Base-by-base conservation (phyloP, 2,113 vertebrate species). In the Scolopax mira region DNA sequence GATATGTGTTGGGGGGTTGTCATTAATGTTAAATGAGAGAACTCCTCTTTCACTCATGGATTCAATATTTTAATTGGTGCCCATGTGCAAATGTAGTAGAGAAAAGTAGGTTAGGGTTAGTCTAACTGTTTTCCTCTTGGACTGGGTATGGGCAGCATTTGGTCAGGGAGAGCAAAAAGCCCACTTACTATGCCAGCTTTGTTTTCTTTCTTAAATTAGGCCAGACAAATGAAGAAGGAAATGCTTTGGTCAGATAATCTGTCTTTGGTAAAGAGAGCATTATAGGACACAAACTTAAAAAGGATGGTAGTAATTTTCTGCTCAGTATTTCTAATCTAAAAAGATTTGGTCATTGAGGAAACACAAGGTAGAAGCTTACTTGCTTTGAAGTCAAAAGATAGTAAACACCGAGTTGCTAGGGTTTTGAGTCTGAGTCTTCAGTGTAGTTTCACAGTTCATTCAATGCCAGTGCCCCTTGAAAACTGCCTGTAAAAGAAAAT, bases 1-100 rank as follows among this genome's bases (percentile, higher is more conserved):
- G 92, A 80, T 96, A 75, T 93, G 88, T 97, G 88, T 96, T 85
- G 35, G 71, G 71, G 71, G 62, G 72, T 33, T 96, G 90, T 95
- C 92, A 91, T 95, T 96, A 95, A 92, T 90, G 93, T 89, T 95
- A 96, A 97, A 97, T 96, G 93, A 97, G 88, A 94, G 77, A 96
- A 82, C 92, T 96, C 81, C 92, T 97, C 74, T 97, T 97, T 97
- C 97, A 93, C 95, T 96, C 86, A 44, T 23, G 85, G 92, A 96
- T 96, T 96, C 94, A 80, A 39, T 95, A 95, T 97, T 97, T 97
- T 92, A 96, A 98, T 97, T 97, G 96, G 70, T 81, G 61, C 90
- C 91, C 84, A 58, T 94, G 88, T 96, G 89, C 95, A 96, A 93
- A 97, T 96, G 72, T 92, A 96, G 87, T 91, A 95, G 94, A 93